These are phyloP conservation scores for Hirtodrosophila trivittata DNA, from an alignment of 2,888 invertebrate genomes.

Conservation along the genomic window DNA sequence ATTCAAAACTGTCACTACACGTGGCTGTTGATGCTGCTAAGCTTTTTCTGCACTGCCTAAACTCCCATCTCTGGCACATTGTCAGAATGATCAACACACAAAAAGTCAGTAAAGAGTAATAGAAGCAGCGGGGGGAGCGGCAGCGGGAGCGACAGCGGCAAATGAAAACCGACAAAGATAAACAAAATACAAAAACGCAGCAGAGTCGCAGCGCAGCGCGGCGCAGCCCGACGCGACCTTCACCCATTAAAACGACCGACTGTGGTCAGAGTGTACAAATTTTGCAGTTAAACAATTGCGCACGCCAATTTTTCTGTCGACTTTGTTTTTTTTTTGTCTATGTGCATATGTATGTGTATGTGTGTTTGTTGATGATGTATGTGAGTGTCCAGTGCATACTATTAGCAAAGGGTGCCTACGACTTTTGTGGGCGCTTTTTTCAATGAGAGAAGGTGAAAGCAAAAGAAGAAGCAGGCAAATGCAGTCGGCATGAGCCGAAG, in stretches of 20 bases:
- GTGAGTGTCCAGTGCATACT: neutral
- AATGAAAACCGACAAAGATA: constrained; percentile 26
- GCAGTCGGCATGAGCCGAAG: too few species aligned
- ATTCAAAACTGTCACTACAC: too few species aligned
- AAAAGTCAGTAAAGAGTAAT: constrained; percentile 18
- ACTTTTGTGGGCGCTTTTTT: constrained; percentile 2
- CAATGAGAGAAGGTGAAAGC: constrained; percentile 1
- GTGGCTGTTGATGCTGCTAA: too few species aligned
- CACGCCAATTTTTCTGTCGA: constrained; percentile 45
- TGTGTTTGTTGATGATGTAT: neutral
- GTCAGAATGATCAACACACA: constrained; percentile 16
- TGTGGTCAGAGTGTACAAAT: constrained; percentile 61
- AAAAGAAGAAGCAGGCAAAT: too few species aligned
- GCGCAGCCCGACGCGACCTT: constrained; percentile 55
- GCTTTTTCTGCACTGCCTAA: too few species aligned
- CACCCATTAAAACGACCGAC: constrained; percentile 71
- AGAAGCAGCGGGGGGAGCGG: too few species aligned
- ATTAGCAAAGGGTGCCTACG: constrained; percentile 12
- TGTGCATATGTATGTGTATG: neutral
- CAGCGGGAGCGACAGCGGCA: constrained; percentile 13
- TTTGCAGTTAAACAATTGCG: constrained; percentile 69
- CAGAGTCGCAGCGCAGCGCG: constrained; percentile 33
- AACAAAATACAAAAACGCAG: constrained; percentile 22
- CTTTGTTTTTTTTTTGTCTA: constrained; percentile 6
- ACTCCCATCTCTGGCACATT: constrained; percentile 10